Evolutionary conservation across 2,888 invertebrate genomes (phyloP), one percentile per base, ranked within the genome.

Genomic region (Leptarthrus brevirostris): DNA sequence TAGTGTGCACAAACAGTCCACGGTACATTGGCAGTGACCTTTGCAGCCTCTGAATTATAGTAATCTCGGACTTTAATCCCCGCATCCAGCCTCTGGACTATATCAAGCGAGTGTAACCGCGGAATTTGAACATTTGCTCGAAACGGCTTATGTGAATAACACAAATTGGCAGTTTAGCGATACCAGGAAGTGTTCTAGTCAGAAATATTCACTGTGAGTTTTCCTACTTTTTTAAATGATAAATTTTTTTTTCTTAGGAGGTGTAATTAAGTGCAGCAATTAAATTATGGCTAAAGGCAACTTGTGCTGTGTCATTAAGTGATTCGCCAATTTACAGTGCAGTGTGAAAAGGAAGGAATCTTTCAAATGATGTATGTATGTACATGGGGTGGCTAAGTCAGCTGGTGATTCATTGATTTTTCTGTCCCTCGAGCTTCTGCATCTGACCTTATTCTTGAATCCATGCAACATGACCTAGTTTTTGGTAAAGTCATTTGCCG

Each of bases 371-470:
- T 30, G 8, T 30, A 30, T 5, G 3, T 3, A 8, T 8, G 30
- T 30, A 30, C 30, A 30, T 30, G 30, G 4, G 30, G 3, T 30
- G 30, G 30, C 3, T 24, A 16, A 56, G 10, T 56, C 56, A 56
- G 56, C 56, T 56, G 56, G 56, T 5, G 30, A 30, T 56, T 10
- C 30, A 56, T 56, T 56, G 56, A 56, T 56, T 56, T 56, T 56
- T 56, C 56, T 56, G 16, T 12, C 26, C 56, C 30, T 56, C 12
- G 6, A 22, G 2, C 24, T 52, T 24, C 22, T 2, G 1, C 3
- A 8, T 2, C 4, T 56, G 56, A 56, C 56, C 56, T 56, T 56
- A 56, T 26, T 56, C 30, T 30, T 56, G 14, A 5, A 30, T 1
- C 3, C 6, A 16, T 56, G 49, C 16, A 56, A 12, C 1, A 14